Evolutionary conservation across 2,797 vertebrate species (phyloP).

Genomic region (Molossus molossus): DNA sequence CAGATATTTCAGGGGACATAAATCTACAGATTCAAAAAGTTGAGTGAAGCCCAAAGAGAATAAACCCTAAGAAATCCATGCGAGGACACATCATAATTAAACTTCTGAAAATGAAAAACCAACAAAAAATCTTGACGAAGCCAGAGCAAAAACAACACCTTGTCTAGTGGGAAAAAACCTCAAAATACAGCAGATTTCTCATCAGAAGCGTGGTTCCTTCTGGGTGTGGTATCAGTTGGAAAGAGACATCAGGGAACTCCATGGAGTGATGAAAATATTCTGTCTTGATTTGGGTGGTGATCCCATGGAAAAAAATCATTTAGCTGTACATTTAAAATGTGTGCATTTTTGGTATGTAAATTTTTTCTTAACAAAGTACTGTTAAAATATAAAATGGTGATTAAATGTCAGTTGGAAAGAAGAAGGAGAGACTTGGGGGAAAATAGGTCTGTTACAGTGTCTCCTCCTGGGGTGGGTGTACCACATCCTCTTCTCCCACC

Average conservation of each 20-base stretch:
- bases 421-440: not conserved
- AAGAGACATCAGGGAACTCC: not conserved
- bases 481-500: not conserved
- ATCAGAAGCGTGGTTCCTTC: not conserved
- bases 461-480: not conserved
- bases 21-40: not conserved
- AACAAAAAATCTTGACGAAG: not conserved
- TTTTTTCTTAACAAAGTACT: constrained; percentile 4
- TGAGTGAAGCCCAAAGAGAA: not conserved
- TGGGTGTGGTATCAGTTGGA: not conserved
- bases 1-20: not conserved
- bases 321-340: not conserved
- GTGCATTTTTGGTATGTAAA: not conserved
- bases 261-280: not conserved
- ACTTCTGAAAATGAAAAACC: not conserved
- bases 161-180: not conserved
- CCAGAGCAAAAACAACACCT: not conserved
- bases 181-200: not conserved
- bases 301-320: not conserved
- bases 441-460: not conserved
- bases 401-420: not conserved
- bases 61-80: constrained; percentile 6
- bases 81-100: not conserved
- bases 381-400: not conserved
- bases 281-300: not conserved